phyloP scores from a whole-genome alignment of 2,113 vertebrate genomes.

The Hippopotamus amphibius region DNA sequence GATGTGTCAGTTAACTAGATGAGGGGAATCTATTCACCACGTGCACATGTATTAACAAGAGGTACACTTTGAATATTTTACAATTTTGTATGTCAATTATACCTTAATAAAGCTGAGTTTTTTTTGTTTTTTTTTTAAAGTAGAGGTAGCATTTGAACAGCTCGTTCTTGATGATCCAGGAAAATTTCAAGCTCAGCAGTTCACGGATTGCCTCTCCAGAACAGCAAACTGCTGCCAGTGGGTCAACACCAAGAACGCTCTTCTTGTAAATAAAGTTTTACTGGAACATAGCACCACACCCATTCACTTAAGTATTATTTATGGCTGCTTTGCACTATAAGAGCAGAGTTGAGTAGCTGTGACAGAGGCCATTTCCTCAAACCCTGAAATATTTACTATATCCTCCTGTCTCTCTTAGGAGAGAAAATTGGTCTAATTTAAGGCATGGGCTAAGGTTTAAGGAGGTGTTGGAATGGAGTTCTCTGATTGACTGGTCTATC shows the following conservation, averaged over 20 bases:
- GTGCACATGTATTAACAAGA: neutral
- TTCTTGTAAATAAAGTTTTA: conserved; percentile 1
- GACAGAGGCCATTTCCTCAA: neutral
- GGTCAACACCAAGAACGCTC: neutral
- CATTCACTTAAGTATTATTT: neutral
- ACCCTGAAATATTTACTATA: neutral
- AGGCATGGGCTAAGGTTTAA: neutral
- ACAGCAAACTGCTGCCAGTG: neutral
- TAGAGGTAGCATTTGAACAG: neutral
- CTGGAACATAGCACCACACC: neutral
- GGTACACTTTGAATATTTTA: neutral
- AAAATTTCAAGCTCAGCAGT: neutral
- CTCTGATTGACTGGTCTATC: neutral
- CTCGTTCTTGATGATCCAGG: neutral
- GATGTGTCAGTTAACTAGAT: neutral
- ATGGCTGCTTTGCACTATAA: neutral
- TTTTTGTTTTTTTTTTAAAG: neutral
- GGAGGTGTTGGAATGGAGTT: neutral
- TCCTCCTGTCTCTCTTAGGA: neutral
- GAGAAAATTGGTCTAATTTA: neutral
- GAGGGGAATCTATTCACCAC: neutral
- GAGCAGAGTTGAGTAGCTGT: neutral
- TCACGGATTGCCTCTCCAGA: neutral
- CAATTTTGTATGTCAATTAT: neutral
- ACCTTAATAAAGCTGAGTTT: neutral